Percentiles rank a stretch among this genome's conserved stretches.
Evolutionary conservation across 2,797 vertebrate species (phyloP).

Genomic region (Sebastes melanostomus): DNA sequence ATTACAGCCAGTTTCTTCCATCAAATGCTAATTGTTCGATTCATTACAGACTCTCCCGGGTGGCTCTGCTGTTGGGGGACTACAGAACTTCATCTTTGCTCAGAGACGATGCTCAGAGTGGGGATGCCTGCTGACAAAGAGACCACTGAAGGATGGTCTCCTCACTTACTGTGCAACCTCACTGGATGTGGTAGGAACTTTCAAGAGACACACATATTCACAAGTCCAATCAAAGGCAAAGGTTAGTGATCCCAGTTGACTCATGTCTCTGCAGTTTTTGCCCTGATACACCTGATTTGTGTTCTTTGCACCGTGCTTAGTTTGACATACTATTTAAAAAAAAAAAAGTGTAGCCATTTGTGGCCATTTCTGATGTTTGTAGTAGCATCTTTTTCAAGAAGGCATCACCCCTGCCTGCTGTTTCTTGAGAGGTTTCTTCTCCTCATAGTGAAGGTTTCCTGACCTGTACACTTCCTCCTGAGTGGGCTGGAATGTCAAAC

Average conservation of each 20-base stretch:
- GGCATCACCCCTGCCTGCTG: neutral
- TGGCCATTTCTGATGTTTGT: neutral
- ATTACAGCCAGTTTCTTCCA: neutral
- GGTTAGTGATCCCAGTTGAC: neutral
- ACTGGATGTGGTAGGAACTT: neutral
- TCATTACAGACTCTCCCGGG: neutral
- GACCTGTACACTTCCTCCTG: slow-evolving; percentile 16
- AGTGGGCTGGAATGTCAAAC: slow-evolving; percentile 50
- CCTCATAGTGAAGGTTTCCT: slow-evolving; percentile 2
- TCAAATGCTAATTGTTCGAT: neutral
- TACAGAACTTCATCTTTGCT: neutral
- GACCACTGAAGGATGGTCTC: neutral
- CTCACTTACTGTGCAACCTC: neutral
- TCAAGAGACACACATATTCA: neutral
- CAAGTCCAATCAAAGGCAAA: neutral
- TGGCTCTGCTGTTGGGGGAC: neutral
- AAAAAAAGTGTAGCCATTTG: too few relatives aligned
- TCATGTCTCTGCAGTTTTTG: neutral
- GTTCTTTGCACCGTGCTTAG: neutral
- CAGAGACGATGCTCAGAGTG: neutral
- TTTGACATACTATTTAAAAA: neutral
- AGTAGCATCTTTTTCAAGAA: neutral
- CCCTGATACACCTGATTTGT: neutral
- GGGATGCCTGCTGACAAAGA: neutral
- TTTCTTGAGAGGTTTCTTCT: slow-evolving; percentile 10